phyloP scores from a whole-genome alignment of 2,797 vertebrate genomes.

The Myotis pilosus region DNA sequence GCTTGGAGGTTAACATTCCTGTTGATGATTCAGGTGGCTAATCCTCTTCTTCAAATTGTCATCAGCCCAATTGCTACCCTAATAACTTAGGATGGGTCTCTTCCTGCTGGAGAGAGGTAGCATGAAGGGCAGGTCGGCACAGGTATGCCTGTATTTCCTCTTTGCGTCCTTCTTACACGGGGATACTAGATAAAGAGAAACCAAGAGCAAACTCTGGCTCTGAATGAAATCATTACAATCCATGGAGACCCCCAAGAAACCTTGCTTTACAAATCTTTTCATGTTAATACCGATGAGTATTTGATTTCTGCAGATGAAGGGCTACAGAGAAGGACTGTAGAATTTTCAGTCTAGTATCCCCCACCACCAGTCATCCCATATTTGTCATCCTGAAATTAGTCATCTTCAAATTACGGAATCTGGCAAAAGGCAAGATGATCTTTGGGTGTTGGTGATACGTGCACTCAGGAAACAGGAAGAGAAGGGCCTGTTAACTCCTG shows the following conservation, averaged over 20 bases:
- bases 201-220: not conserved
- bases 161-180: not conserved
- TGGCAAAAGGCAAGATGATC: not conserved
- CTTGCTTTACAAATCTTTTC: not conserved
- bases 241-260: not conserved
- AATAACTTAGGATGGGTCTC: not conserved
- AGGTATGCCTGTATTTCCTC: not conserved
- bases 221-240: not conserved
- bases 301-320: not conserved
- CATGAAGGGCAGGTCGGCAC: not conserved
- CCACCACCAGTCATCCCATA: not conserved
- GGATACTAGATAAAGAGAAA: not conserved
- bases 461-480: conserved; percentile 40
- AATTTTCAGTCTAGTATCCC: not conserved
- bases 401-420: conserved; percentile 49
- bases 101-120: not conserved
- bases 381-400: conserved; percentile 58
- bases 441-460: not conserved
- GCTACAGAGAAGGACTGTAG: not conserved
- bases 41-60: not conserved
- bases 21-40: not conserved
- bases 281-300: not conserved
- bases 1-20: not conserved
- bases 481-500: conserved; percentile 1
- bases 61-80: not conserved